These are phyloP conservation scores for Tupaia chinensis DNA, from an alignment of 2,113 vertebrate species.

Conservation along the genomic window DNA sequence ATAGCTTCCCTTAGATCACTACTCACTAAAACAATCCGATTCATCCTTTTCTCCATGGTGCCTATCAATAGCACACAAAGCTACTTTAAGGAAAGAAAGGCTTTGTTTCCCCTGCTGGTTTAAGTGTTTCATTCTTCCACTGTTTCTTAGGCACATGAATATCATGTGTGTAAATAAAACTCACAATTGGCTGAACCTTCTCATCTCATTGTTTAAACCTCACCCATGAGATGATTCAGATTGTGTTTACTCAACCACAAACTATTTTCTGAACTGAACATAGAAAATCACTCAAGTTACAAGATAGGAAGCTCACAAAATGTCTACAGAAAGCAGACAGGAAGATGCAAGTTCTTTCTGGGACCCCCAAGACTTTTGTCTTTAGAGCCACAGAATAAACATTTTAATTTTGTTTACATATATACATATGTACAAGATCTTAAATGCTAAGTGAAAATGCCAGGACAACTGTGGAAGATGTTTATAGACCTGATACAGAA, in stretches of 20 bases:
- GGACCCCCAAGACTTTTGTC: neutral
- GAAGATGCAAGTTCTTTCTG: neutral
- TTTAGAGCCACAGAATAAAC: conserved; percentile 19
- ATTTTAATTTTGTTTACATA: too few species aligned
- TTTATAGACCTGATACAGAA: neutral
- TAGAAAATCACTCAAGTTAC: conserved; percentile 26
- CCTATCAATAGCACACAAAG: neutral
- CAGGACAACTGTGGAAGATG: neutral
- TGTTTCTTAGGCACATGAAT: neutral
- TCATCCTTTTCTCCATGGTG: neutral
- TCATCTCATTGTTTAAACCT: conserved; percentile 39
- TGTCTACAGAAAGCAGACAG: conserved; percentile 1
- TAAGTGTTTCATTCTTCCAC: neutral
- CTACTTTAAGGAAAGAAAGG: neutral
- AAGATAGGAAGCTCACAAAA: neutral
- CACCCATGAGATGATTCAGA: conserved; percentile 50
- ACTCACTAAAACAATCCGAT: neutral
- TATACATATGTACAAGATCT: neutral
- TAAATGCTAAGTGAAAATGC: conserved; percentile 27
- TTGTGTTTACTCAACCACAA: conserved; percentile 47
- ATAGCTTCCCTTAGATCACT: neutral
- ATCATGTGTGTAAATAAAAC: neutral
- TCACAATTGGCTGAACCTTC: neutral
- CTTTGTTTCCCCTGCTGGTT: neutral
- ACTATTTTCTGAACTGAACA: conserved; percentile 20